phyloP scores from a whole-genome alignment of 1,140 invertebrate species.

The Caenorhabditis tropicalis region DNA sequence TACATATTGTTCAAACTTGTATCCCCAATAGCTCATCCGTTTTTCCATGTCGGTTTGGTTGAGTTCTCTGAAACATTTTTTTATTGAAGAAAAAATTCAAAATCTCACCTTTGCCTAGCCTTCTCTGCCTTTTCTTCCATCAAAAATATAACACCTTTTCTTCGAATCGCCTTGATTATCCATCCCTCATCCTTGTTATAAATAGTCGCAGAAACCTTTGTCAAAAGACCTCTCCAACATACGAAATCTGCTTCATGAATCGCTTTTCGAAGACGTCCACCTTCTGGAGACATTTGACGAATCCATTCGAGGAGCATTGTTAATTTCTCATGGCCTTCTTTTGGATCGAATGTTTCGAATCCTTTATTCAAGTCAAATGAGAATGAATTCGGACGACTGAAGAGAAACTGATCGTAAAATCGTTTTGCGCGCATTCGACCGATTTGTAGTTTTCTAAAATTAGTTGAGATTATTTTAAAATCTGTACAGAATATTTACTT shows the following conservation, averaged over 20 bases:
- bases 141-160: background rate
- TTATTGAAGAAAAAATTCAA: too few species aligned
- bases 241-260: slow-evolving; percentile 1
- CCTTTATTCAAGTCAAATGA: background rate
- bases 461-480: too few species aligned
- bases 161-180: background rate
- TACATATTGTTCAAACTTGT: slow-evolving; percentile 84
- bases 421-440: slow-evolving; percentile 2
- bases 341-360: slow-evolving; percentile 22
- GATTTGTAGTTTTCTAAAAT: background rate
- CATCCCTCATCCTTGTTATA: background rate
- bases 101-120: background rate
- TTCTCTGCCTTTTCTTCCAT: background rate
- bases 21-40: slow-evolving; percentile 79
- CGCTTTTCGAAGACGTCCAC: slow-evolving; percentile 4
- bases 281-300: slow-evolving; percentile 25
- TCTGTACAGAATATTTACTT: too few species aligned
- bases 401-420: background rate
- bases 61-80: slow-evolving; percentile 2
- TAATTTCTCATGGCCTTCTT: background rate
- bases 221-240: background rate
- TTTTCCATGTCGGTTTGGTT: slow-evolving; percentile 72
- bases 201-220: background rate
- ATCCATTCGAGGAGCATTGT: slow-evolving; percentile 6
- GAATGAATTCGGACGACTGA: background rate